phyloP scores from a whole-genome alignment of 2,797 vertebrate genomes.

The Acridotheres tristis region DNA sequence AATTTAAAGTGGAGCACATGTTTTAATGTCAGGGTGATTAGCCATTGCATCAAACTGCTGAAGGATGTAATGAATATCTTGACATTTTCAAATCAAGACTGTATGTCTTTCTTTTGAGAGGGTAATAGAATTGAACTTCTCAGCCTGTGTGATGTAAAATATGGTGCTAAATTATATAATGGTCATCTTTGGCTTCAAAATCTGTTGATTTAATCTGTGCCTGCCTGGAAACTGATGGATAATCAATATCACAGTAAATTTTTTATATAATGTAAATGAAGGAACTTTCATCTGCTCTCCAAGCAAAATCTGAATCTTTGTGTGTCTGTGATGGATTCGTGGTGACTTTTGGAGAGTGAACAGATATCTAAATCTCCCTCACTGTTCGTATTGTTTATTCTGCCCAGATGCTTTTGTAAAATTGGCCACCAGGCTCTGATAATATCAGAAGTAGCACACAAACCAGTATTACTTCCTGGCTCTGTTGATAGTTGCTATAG shows the following conservation, averaged over 20 bases:
- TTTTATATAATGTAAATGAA: background rate
- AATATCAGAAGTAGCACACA: background rate
- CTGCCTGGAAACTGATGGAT: background rate
- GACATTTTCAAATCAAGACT: conserved; percentile 55
- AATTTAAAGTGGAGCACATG: conserved; percentile 4
- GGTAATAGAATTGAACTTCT: conserved; percentile 34
- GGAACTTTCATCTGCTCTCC: background rate
- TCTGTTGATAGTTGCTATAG: background rate
- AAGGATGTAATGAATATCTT: conserved; percentile 32
- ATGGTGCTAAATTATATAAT: background rate
- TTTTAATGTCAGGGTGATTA: conserved; percentile 52
- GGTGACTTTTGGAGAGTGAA: background rate
- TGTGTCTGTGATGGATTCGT: background rate
- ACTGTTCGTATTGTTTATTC: background rate
- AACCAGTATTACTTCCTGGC: background rate
- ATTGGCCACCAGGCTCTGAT: background rate
- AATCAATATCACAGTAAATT: background rate
- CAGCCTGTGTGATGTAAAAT: conserved; percentile 8
- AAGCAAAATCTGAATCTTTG: background rate
- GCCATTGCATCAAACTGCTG: conserved; percentile 29
- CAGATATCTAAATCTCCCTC: background rate
- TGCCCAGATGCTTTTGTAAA: background rate
- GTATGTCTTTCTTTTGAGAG: conserved; percentile 1
- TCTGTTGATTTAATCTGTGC: conserved; percentile 30
- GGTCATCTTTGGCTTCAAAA: conserved; percentile 2